Percentiles rank a stretch among this genome's conserved stretches.
Evolutionary conservation across 2,113 vertebrate species (phyloP).

Genomic region (Equus przewalskii): DNA sequence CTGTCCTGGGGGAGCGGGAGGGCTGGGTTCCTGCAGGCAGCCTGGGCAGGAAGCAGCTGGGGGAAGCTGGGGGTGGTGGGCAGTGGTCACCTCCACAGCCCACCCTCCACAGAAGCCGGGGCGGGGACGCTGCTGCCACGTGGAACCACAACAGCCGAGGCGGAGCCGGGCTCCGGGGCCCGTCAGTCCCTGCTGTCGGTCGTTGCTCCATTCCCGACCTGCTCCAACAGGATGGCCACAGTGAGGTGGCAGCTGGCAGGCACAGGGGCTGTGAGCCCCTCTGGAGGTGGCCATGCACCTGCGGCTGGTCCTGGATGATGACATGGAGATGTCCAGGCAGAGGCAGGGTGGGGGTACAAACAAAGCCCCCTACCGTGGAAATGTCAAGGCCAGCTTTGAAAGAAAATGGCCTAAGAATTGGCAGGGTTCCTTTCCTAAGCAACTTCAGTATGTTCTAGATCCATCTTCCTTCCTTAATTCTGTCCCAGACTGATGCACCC

Average conservation of each 20-base stretch:
- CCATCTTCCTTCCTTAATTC: neutral
- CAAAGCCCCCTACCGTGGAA: neutral
- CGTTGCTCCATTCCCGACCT: neutral
- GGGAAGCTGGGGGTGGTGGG: neutral
- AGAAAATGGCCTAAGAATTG: too few relatives aligned
- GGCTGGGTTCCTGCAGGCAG: neutral
- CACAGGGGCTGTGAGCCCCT: accelerated
- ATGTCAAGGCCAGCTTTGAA: neutral
- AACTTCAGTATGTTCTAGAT: neutral
- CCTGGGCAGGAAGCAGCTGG: neutral
- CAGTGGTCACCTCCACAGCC: neutral
- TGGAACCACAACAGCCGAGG: too few relatives aligned
- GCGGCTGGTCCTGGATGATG: accelerated
- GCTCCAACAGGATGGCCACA: accelerated
- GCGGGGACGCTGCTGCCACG: accelerated
- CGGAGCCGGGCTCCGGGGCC: neutral
- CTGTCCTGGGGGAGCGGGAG: neutral
- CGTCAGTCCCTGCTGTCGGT: accelerated
- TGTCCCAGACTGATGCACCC: neutral
- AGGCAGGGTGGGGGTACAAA: accelerated
- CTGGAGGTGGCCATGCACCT: accelerated
- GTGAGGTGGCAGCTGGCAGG: accelerated
- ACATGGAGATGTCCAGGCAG: neutral
- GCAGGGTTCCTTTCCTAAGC: neutral
- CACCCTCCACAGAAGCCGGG: accelerated